Percentiles rank a stretch among this genome's conserved stretches.
These are phyloP conservation scores for Drosophila formosana DNA, from an alignment of 2,888 invertebrate genomes.

Conservation along the genomic window DNA sequence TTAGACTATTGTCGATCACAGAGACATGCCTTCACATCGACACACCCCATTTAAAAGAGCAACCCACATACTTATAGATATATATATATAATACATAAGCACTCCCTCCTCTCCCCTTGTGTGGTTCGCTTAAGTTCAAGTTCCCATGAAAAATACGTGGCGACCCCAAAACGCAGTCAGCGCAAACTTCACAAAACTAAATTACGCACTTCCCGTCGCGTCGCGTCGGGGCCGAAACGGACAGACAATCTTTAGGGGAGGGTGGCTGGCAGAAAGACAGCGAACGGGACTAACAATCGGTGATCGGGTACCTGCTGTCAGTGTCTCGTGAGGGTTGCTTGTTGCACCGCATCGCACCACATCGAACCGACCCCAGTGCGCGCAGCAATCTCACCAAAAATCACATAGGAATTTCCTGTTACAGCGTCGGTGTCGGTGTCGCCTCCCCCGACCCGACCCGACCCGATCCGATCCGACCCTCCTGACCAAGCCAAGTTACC, in stretches of 20 bases:
- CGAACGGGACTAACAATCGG: conserved; percentile 33
- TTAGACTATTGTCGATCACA: conserved; percentile 32
- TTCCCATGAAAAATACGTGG: conserved; percentile 71
- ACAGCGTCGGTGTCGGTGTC: conserved; percentile 48
- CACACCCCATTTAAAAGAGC: conserved; percentile 37
- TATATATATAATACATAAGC: neutral
- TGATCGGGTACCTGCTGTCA: conserved; percentile 59
- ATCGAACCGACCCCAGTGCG: conserved; percentile 53
- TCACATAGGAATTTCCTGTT: conserved; percentile 81
- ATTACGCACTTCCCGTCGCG: conserved; percentile 80
- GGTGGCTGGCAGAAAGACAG: conserved; percentile 64
- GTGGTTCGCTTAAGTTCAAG: conserved; percentile 52
- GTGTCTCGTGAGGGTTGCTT: conserved; percentile 47
- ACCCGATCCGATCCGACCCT: conserved; percentile 12
- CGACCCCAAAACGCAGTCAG: conserved; percentile 71
- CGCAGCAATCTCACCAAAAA: conserved; percentile 74
- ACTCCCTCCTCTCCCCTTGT: conserved; percentile 19
- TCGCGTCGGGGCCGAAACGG: conserved; percentile 67
- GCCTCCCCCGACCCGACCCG: conserved; percentile 19
- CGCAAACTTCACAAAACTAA: conserved; percentile 72
- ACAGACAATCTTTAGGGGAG: conserved; percentile 49
- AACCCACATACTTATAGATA: conserved; percentile 49
- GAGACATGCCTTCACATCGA: neutral
- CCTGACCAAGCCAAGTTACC: conserved; percentile 56
- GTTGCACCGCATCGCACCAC: conserved; percentile 20